Evolutionary conservation across 2,113 vertebrate genomes (phyloP).

Genomic region (Myxocyprinus asiaticus): DNA sequence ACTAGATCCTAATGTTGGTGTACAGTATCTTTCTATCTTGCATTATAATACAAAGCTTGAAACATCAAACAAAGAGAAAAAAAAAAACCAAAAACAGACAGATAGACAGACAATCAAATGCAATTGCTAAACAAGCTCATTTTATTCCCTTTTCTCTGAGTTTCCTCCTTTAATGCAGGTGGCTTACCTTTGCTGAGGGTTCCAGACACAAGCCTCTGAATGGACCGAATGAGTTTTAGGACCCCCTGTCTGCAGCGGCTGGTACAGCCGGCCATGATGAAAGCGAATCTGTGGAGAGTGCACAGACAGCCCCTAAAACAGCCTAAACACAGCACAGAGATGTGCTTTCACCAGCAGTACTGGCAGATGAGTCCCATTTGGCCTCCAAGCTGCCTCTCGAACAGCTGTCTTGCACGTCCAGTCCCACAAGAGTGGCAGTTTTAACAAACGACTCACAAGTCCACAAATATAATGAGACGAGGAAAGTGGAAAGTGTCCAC

Average conservation of each 20-base stretch:
- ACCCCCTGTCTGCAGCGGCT: constrained; percentile 86
- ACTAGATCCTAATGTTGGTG: too few relatives aligned
- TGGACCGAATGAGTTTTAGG: constrained; percentile 85
- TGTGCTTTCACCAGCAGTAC: too few relatives aligned
- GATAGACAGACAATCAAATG: too few relatives aligned
- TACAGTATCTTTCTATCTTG: too few relatives aligned
- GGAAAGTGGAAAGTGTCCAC: neutral
- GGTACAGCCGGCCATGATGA: constrained; percentile 85
- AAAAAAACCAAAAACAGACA: too few relatives aligned
- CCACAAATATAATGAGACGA: neutral
- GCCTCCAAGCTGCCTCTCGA: neutral
- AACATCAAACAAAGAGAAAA: too few relatives aligned
- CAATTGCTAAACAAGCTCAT: too few relatives aligned
- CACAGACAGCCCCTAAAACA: neutral
- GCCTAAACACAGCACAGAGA: constrained; percentile 15
- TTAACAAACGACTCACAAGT: neutral
- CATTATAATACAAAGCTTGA: too few relatives aligned
- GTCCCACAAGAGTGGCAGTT: neutral
- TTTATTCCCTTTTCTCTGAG: too few relatives aligned
- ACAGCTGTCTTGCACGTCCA: neutral
- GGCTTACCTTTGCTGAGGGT: constrained; percentile 91
- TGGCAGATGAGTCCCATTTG: constrained; percentile 14
- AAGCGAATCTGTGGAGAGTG: constrained; percentile 14
- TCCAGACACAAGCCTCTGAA: constrained; percentile 88
- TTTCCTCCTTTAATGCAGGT: neutral